Evolutionary conservation across 2,113 vertebrate species (phyloP), one percentile per base, ranked within the genome.

Genomic region (Coreoperca whiteheadi): DNA sequence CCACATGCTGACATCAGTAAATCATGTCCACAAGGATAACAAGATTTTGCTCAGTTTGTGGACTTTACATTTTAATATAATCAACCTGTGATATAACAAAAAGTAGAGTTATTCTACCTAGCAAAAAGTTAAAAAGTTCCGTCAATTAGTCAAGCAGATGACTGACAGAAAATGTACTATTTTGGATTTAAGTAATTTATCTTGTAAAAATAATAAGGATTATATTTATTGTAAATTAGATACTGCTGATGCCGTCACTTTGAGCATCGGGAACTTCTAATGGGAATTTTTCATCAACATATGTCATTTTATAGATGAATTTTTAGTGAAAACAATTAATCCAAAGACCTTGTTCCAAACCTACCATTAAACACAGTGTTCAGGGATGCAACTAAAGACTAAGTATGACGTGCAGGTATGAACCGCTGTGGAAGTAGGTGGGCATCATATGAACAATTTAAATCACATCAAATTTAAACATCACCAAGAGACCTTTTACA

Each of bases 1-100:
- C 15, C 59, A 74, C 11, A 25, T 74, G 60, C 68, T 71, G 64
- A 88, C 57, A n/a, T 25, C 4, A 37, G 65, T 68, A 78, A 70
- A 79, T 59, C 39, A 39, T 28, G 41, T 70, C 39, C 67, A 50
- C 18, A 14, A 28, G 25, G 23, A 70, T 72, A 83, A 74, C 21
- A 32, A 7, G 14, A 37, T 16, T 64, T 64, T 46, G n/a, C 39
- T 61, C 34, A 39, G 46, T 54, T 56, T 60, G 6, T 84, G 34
- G 48, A 57, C 43, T 53, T 77, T n/a, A 25, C 8, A 66, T 41
- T 66, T 78, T 28, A 39, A 30, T 10, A 54, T 54, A 39, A n/a
- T 66, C 46, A 76, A 64, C 18, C 41, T 50, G 25, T 65, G 48
- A 9, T 50, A n/a, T 12, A 57, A 18, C 16, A 32, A 37, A 18